A percentile compares a stretch with the other conserved stretches of the same genome.
Conservation (phyloP, 2,113 vertebrate species). For the Cyanistes caeruleus region DNA sequence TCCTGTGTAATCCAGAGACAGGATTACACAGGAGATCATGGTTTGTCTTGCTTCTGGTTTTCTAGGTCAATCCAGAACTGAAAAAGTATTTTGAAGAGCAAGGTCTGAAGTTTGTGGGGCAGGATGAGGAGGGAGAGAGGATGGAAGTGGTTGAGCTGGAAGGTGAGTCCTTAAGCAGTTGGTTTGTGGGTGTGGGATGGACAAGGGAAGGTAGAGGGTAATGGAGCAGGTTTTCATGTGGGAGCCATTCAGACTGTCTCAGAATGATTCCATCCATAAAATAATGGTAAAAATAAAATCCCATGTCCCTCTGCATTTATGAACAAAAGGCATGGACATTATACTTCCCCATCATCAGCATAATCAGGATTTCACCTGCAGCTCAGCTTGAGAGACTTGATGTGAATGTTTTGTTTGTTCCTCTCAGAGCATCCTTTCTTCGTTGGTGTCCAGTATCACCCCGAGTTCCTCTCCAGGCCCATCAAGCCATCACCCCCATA, state of each 20-base stretch:
- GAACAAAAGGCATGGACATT: not conserved
- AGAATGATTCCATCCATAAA: not conserved
- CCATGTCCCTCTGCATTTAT: not conserved
- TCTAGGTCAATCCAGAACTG: constrained; percentile 92
- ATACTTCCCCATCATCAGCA: accelerated
- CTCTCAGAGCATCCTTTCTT: constrained; percentile 91
- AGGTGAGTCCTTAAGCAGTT: constrained; percentile 67
- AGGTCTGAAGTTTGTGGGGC: constrained; percentile 91
- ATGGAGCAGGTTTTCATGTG: not conserved
- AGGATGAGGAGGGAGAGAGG: constrained; percentile 92
- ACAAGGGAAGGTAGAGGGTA: not conserved
- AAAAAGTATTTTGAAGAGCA: constrained; percentile 87
- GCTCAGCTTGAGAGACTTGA: not conserved
- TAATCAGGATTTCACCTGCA: not conserved
- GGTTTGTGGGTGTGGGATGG: not conserved
- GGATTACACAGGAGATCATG: no score
- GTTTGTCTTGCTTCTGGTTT: not conserved
- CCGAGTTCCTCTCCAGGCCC: constrained; percentile 94
- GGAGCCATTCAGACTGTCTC: not conserved
- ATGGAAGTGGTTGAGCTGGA: constrained; percentile 96
- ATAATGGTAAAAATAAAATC: not conserved
- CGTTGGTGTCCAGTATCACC: constrained; percentile 94
- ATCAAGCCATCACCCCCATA: constrained; percentile 96
- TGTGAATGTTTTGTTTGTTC: not conserved
- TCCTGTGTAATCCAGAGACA: not conserved